These are phyloP conservation scores for Indicator maculatus DNA, from an alignment of 2,113 vertebrate species.

Conservation along the genomic window DNA sequence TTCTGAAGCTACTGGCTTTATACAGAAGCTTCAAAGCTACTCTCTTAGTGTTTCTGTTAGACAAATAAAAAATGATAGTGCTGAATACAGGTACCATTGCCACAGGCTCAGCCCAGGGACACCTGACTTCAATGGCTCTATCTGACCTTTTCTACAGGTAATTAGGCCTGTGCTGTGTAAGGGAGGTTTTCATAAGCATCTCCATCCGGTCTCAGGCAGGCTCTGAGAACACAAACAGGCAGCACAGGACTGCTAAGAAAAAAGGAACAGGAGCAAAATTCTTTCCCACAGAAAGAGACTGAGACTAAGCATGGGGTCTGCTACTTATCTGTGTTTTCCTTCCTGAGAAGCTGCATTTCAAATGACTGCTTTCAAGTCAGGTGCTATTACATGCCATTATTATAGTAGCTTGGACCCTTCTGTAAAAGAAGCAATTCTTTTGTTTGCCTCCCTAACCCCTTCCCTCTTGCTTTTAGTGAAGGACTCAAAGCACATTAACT, in stretches of 20 bases:
- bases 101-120: not conserved
- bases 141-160: not conserved
- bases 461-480: not conserved
- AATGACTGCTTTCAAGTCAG: not conserved
- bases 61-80: not conserved
- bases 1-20: not conserved
- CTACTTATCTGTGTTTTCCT: not conserved
- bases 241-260: not conserved
- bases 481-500: not conserved
- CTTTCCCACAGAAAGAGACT: rapidly evolving
- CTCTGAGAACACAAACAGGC: not conserved
- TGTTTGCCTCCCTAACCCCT: not conserved
- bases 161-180: not conserved
- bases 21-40: not conserved
- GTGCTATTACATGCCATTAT: not conserved
- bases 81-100: not conserved
- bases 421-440: not conserved
- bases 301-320: not conserved
- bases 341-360: not conserved
- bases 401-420: not conserved
- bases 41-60: not conserved
- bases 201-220: not conserved
- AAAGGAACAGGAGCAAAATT: not conserved
- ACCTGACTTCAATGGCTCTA: not conserved
- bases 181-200: rapidly evolving